Base-by-base conservation (phyloP, 2,888 invertebrate genomes). In the Pachymerium ferrugineum region DNA sequence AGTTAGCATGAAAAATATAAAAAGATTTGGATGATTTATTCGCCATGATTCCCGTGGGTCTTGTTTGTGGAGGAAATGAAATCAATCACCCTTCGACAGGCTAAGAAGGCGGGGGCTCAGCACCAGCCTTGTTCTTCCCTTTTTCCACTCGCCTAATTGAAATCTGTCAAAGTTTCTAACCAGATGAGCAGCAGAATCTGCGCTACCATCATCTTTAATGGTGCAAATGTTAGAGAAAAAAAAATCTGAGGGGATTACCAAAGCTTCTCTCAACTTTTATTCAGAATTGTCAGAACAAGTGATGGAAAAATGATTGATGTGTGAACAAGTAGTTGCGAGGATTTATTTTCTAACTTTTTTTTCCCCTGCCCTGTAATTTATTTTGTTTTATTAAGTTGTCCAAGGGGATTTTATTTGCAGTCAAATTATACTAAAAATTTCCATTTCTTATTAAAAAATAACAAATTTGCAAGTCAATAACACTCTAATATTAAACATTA, bases 61-160 rank as follows among this genome's bases (percentile, higher is more conserved):
- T 62, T 62, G 62, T 62, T 62, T 62, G 62, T 62, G 62, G 28
- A 62, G 62, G 62, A 62, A 62, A 62, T 62, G 62, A 62, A 62
- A 62, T 62, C 62, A 62, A 62, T 62, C 62, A 62, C 62, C 62
- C 62, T 62, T 62, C 62, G 62, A 62, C 62, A 62, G 62, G 25
- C 28, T 62, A 62, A 62, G 62, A 62, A 62, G 62, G 28, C 22
- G 62, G 47, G 42, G 62, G 62, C 62, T 62, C 62, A 62, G 62
- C 62, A 10, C 28, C 62, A 62, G 62, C 62, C 62, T 62, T 62
- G 62, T 62, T 62, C 62, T 62, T 62, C 28, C n/a, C 62, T 62
- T 62, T 62, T 62, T 62, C 62, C n/a, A 62, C 62, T 62, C 62
- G 62, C 62, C 62, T 62, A 62, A 62, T 62, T 62, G 62, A 62